Percentiles rank a stretch among this genome's conserved stretches.
phyloP scores from a whole-genome alignment of 2,113 vertebrate genomes.

The Glaucidium brasilianum region DNA sequence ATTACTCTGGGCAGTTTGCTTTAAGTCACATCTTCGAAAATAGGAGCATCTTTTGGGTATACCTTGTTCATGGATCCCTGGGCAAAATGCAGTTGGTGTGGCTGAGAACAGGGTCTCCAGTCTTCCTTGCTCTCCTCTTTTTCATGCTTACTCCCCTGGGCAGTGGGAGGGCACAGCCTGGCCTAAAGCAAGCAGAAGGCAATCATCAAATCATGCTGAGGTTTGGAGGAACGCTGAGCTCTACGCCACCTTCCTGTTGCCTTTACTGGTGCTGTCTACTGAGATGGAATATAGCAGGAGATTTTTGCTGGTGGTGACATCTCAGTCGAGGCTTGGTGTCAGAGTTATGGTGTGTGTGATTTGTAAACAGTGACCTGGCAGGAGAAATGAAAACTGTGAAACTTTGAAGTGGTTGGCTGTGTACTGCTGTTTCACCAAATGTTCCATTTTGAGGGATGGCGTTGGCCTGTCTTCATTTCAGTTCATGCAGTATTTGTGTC shows the following conservation, averaged over 20 bases:
- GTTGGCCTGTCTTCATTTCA: neutral
- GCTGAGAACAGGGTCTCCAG: neutral
- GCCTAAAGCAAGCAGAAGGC: neutral
- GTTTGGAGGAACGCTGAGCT: neutral
- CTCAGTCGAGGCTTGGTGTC: fast-evolving
- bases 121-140: neutral
- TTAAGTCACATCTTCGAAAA: neutral
- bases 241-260: neutral
- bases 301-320: neutral
- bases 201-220: fast-evolving
- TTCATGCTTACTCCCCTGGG: neutral
- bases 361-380: neutral
- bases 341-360: neutral
- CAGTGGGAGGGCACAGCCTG: neutral
- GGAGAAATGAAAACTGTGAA: neutral
- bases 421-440: neutral
- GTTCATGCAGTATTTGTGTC: neutral
- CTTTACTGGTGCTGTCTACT: neutral
- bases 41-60: neutral
- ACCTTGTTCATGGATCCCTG: neutral
- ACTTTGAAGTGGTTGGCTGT: neutral
- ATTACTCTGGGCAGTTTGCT: neutral
- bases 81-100: neutral
- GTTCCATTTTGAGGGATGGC: neutral
- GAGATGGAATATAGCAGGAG: neutral